phyloP scores from a whole-genome alignment of 2,113 vertebrate species.

The Zootoca vivipara region DNA sequence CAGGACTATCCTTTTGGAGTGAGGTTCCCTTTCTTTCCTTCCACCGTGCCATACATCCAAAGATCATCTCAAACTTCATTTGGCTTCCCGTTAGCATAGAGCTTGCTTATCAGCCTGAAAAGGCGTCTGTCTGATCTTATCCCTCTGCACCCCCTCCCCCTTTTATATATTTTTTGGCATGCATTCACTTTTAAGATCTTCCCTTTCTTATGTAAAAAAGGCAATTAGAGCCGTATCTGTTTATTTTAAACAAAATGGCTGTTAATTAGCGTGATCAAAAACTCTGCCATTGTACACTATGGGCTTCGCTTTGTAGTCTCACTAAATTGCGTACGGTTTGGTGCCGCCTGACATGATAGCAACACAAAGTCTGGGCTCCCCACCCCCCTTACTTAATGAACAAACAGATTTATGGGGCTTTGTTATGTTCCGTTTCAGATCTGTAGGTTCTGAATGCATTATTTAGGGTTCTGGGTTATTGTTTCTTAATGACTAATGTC shows the following conservation, averaged over 20 bases:
- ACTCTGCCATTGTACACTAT: slow-evolving; percentile 89
- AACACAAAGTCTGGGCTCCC: slow-evolving; percentile 81
- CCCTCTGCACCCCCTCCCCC: rapidly evolving
- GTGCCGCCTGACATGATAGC: slow-evolving; percentile 93
- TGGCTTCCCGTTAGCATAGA: slow-evolving; percentile 68
- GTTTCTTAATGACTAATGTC: slow-evolving; percentile 78
- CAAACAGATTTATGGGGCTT: slow-evolving; percentile 84
- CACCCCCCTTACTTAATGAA: slow-evolving; percentile 86
- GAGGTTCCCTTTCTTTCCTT: slow-evolving; percentile 28
- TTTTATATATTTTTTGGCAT: slow-evolving; percentile 66
- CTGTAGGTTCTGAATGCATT: slow-evolving; percentile 76
- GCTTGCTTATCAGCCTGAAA: slow-evolving; percentile 77
- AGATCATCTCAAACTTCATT: slow-evolving; percentile 64
- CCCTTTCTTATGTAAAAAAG: slow-evolving; percentile 99
- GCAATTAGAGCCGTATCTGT: slow-evolving; percentile 99
- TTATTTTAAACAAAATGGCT: slow-evolving; percentile 99
- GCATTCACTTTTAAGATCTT: slow-evolving; percentile 99
- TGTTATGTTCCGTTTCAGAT: slow-evolving; percentile 83
- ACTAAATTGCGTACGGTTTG: slow-evolving; percentile 88
- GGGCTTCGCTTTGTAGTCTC: slow-evolving; percentile 92
- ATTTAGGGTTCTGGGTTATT: slow-evolving; percentile 78
- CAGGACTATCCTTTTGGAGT: background rate
- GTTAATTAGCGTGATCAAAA: slow-evolving; percentile 99
- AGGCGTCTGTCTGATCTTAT: slow-evolving; percentile 86
- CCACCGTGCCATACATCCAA: slow-evolving; percentile 56